Percentiles rank a stretch among this genome's conserved stretches.
phyloP scores from a whole-genome alignment of 2,113 vertebrate genomes.

The Myrmophylax atrothorax region DNA sequence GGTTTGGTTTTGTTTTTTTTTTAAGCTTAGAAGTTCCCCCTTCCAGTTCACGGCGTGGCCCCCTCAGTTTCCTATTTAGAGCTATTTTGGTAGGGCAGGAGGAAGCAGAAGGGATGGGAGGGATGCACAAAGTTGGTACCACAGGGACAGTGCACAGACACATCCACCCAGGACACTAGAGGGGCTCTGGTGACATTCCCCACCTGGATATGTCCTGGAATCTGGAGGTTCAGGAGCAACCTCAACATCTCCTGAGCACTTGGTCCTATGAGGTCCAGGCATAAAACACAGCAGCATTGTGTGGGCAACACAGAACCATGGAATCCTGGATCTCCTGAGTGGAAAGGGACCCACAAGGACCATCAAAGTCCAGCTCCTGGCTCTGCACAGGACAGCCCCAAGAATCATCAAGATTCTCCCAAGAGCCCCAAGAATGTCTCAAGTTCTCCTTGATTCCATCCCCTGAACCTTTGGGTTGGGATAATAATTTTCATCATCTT shows the following conservation, averaged over 20 bases:
- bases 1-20: neutral
- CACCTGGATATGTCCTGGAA: neutral
- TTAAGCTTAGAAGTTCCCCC: neutral
- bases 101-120: neutral
- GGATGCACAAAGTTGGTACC: neutral
- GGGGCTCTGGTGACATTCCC: neutral
- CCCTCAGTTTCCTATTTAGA: neutral
- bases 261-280: fast-evolving
- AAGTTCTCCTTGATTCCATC: neutral
- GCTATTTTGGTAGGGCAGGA: neutral
- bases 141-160: fast-evolving
- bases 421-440: neutral
- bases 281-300: neutral
- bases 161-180: neutral
- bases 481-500: neutral
- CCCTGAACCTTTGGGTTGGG: neutral
- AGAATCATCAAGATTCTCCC: neutral
- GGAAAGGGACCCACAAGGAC: neutral
- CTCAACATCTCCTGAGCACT: fast-evolving
- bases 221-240: neutral
- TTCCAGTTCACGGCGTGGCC: neutral
- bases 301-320: neutral
- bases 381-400: neutral
- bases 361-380: neutral
- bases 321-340: neutral